Conservation (phyloP, 53 echinoderm and acorn worm genomes). For the Henricia sp. region DNA sequence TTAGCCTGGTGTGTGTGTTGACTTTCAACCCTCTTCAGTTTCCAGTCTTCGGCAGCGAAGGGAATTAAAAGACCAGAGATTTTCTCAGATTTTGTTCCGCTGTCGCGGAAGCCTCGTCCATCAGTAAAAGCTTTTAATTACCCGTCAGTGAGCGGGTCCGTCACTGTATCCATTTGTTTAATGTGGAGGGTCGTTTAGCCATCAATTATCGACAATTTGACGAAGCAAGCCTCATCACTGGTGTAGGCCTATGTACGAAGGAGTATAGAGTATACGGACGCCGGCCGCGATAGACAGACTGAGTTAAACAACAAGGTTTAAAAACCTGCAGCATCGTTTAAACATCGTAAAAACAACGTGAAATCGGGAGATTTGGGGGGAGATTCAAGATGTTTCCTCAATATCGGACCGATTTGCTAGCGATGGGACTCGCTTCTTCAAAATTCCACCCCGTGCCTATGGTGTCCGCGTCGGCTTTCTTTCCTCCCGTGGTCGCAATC, state of each 20-base stretch:
- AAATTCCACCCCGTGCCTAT: conserved; percentile 69
- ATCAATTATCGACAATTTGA: conserved; percentile 67
- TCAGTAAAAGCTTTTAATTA: conserved; percentile 72
- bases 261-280: not conserved
- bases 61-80: conserved; percentile 5
- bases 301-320: no score
- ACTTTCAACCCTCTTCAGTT: not conserved
- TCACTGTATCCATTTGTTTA: conserved; percentile 71
- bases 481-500: conserved; percentile 87
- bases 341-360: no score
- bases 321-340: no score
- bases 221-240: conserved; percentile 26
- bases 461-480: conserved; percentile 62
- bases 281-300: no score
- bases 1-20: no score
- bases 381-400: conserved; percentile 63
- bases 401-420: conserved; percentile 52
- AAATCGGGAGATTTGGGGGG: no score
- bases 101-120: conserved; percentile 26
- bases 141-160: conserved; percentile 25
- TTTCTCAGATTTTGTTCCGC: not conserved
- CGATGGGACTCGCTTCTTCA: conserved; percentile 39
- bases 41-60: not conserved
- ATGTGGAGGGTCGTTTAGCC: conserved; percentile 68
- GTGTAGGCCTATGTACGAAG: not conserved